Evolutionary conservation across 2,797 vertebrate genomes (phyloP).

Genomic region (Sebastiscus albofasciatus): DNA sequence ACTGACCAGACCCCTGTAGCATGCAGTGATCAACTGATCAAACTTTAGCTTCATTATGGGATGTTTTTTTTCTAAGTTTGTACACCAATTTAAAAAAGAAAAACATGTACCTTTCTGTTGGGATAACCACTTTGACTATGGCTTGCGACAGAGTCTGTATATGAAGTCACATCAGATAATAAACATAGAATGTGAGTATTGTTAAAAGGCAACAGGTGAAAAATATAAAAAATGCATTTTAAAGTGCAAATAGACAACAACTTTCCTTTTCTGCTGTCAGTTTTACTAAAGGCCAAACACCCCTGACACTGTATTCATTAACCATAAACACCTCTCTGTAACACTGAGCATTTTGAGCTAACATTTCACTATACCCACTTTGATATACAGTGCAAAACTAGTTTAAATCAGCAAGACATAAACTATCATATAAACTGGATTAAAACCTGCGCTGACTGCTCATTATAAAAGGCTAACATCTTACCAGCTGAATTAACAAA

Average conservation of each 20-base stretch:
- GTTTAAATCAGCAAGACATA: constrained; percentile 34
- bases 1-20: constrained; percentile 84
- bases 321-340: constrained; percentile 50
- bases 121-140: constrained; percentile 99
- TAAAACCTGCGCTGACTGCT: constrained; percentile 50
- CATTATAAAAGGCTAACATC: constrained; percentile 59
- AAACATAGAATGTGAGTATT: constrained; percentile 99
- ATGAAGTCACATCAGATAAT: constrained; percentile 99
- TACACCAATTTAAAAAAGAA: constrained; percentile 98
- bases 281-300: constrained; percentile 84
- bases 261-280: constrained; percentile 88
- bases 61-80: constrained; percentile 86
- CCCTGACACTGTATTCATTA: constrained; percentile 59
- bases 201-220: constrained; percentile 99
- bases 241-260: constrained; percentile 92
- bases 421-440: constrained; percentile 33
- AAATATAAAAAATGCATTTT: constrained; percentile 98
- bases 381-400: constrained; percentile 49
- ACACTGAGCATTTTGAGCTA: constrained; percentile 53
- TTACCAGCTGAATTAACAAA: constrained; percentile 63
- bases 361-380: constrained; percentile 55
- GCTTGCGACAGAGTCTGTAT: constrained; percentile 99
- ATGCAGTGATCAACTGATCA: constrained; percentile 83
- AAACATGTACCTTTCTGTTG: constrained; percentile 99
- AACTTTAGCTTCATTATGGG: constrained; percentile 90